phyloP scores from a whole-genome alignment of 2,113 vertebrate species.

The Centrocercus urophasianus region DNA sequence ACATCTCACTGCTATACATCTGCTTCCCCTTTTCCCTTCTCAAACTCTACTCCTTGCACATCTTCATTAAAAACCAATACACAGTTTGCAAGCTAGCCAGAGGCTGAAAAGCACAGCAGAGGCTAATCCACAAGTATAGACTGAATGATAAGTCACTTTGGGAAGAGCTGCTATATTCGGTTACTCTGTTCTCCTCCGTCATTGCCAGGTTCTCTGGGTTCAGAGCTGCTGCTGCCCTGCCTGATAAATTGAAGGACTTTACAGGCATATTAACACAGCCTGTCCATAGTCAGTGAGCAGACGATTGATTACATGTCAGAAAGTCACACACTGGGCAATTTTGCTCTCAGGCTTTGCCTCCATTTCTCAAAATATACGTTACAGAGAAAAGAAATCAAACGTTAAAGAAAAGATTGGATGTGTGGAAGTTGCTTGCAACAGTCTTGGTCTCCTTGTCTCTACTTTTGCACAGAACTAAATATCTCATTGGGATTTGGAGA shows the following conservation, averaged over 20 bases:
- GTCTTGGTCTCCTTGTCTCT: background rate
- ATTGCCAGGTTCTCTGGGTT: background rate
- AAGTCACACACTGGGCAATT: slow-evolving; percentile 64
- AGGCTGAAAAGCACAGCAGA: background rate
- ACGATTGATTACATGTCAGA: slow-evolving; percentile 70
- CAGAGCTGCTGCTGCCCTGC: slow-evolving; percentile 28
- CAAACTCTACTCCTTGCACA: background rate
- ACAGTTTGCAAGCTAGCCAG: background rate
- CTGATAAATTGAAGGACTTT: slow-evolving; percentile 67
- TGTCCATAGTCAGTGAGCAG: slow-evolving; percentile 41
- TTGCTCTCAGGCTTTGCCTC: slow-evolving; percentile 41
- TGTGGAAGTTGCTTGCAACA: background rate
- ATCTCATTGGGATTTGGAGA: background rate
- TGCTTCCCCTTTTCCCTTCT: background rate
- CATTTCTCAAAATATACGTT: slow-evolving; percentile 50
- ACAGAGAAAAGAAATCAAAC: slow-evolving; percentile 47
- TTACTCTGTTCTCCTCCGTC: slow-evolving; percentile 13
- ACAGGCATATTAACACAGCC: slow-evolving; percentile 52
- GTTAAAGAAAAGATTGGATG: slow-evolving; percentile 8
- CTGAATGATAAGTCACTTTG: slow-evolving; percentile 31
- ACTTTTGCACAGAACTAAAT: background rate
- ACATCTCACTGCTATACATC: background rate
- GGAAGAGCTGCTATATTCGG: slow-evolving; percentile 8
- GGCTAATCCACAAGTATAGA: slow-evolving; percentile 32
- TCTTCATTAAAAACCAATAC: background rate